Conservation (phyloP, 1,140 invertebrate species). For the Cataglyphis hispanica region DNA sequence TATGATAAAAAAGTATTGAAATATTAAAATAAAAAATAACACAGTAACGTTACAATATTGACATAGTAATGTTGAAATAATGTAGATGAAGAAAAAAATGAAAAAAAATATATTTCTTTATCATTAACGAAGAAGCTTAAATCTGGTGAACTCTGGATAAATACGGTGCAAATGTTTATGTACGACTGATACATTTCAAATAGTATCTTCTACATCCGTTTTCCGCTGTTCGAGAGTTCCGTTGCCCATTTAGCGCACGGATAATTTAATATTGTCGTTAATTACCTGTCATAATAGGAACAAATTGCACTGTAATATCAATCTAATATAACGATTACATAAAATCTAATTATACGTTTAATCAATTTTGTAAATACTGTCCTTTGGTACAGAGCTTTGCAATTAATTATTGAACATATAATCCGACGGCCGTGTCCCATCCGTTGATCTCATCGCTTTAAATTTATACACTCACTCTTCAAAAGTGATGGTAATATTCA, state of each 20-base stretch:
- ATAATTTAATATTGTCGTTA: no score
- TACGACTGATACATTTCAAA: no score
- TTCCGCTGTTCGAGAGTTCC: no score
- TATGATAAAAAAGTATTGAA: neutral
- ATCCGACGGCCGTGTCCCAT: neutral
- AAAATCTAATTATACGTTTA: neutral
- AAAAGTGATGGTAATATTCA: neutral
- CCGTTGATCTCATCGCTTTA: neutral
- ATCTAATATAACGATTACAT: neutral
- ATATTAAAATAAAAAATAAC: neutral
- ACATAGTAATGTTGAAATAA: neutral
- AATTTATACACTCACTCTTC: neutral
- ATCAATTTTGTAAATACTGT: neutral
- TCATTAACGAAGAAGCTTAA: no score
- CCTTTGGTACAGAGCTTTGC: neutral
- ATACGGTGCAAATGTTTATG: no score
- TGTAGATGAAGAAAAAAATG: neutral
- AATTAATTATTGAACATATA: neutral
- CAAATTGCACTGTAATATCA: conserved; percentile 1
- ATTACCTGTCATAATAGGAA: no score
- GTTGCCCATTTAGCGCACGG: no score
- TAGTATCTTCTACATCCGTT: no score
- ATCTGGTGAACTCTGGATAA: no score
- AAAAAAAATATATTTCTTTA: neutral
- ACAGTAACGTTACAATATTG: no score